Evolutionary conservation across 2,113 vertebrate genomes (phyloP).

Genomic region (Periophthalmodon schlosseri): DNA sequence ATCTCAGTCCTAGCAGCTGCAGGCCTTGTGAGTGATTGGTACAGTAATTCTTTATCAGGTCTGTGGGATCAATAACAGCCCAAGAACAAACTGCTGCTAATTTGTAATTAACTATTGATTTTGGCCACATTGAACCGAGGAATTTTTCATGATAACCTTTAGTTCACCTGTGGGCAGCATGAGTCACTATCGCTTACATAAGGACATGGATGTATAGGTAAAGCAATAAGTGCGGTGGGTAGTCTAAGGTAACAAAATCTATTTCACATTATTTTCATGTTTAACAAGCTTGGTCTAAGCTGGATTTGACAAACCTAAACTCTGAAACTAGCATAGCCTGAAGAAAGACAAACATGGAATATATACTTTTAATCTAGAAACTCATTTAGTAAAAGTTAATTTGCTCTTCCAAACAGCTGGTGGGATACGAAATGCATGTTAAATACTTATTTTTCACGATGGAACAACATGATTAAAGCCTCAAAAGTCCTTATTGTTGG

Average conservation of each 20-base stretch:
- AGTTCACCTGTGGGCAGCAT: slow-evolving; percentile 1
- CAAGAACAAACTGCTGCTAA: slow-evolving; percentile 35
- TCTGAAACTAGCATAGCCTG: too few species aligned
- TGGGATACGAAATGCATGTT: neutral
- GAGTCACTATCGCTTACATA: neutral
- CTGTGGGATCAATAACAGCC: slow-evolving; percentile 40
- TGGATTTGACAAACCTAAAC: too few species aligned
- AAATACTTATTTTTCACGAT: neutral
- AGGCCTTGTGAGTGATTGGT: slow-evolving; percentile 37
- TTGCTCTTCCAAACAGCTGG: neutral
- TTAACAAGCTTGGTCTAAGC: neutral
- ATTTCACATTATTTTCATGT: neutral
- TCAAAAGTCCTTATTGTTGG: too few species aligned
- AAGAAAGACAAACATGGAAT: too few species aligned
- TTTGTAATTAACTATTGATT: slow-evolving; percentile 60
- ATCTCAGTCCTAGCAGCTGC: neutral
- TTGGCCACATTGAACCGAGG: slow-evolving; percentile 10
- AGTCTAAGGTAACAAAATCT: neutral
- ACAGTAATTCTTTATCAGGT: slow-evolving; percentile 33
- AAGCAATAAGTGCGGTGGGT: neutral
- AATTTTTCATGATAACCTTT: slow-evolving; percentile 7
- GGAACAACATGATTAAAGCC: neutral
- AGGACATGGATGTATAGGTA: neutral
- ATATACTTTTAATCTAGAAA: too few species aligned
- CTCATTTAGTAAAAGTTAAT: too few species aligned